These are phyloP conservation scores for Varroa destructor DNA, from an alignment of 1,140 invertebrate species.

Conservation along the genomic window DNA sequence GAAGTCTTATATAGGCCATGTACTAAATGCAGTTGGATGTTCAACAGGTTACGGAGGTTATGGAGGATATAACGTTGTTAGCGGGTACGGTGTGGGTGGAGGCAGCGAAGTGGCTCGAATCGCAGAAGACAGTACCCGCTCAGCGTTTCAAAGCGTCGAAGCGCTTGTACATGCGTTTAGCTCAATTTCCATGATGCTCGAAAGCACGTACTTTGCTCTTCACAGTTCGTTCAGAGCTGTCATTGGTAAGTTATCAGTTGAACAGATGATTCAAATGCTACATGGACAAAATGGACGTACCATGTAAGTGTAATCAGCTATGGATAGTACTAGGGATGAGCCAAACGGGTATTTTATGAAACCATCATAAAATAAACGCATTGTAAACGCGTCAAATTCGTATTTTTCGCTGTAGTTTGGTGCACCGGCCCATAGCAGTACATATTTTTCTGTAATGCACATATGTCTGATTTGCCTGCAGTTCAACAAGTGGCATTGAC, in stretches of 20 bases:
- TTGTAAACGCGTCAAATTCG: no score
- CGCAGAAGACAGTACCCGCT: conserved; percentile 74
- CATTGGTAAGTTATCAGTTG: conserved; percentile 43
- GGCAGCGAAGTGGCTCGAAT: conserved; percentile 61
- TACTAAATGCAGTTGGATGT: neutral
- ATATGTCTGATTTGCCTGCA: no score
- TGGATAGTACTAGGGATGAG: no score
- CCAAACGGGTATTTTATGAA: no score
- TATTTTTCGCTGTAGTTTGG: no score
- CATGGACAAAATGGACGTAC: no score
- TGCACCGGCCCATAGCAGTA: no score
- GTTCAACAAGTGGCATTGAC: no score
- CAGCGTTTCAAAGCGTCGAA: conserved; percentile 86
- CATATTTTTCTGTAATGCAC: no score
- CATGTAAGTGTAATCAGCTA: no score
- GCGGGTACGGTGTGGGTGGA: neutral
- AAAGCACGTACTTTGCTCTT: conserved; percentile 85
- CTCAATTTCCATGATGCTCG: conserved; percentile 87
- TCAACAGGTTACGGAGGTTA: conserved; percentile 12
- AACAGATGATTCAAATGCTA: no score
- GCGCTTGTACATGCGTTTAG: conserved; percentile 76
- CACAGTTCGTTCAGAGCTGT: conserved; percentile 88
- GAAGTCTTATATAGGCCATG: neutral
- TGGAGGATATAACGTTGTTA: neutral
- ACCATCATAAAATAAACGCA: no score